Evolutionary conservation across 2,113 vertebrate species (phyloP), one percentile per base, ranked within the genome.

Genomic region (Athene noctua): DNA sequence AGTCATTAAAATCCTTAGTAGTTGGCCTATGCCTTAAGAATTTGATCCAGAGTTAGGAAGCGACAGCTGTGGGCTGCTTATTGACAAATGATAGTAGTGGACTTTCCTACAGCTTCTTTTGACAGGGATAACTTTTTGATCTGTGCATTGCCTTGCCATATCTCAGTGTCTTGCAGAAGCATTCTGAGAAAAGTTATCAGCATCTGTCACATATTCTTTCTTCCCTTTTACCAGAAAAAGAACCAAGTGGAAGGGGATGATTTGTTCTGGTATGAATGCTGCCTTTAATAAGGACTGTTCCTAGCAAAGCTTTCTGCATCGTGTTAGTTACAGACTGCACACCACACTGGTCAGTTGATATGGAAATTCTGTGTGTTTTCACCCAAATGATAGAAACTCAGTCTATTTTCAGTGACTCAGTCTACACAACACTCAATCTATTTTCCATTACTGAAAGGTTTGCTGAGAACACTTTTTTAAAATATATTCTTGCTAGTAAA

Each of bases 1-100:
- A 94, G 58, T 77, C 70, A 87, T 95, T 96, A 92, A 89, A 93
- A 85, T 65, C 83, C 62, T 52, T 75, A 70, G 47, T 44, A 72
- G 52, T 22, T 87, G 58, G n/a, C 25, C 57, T 88, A 1, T 84
- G 66, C 30, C 42, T 57, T 77, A n/a, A 85, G 49, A 94, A 22
- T 70, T 59, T 47, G 59, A 55, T 36, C 27, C 70, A 84, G 59
- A 72, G 20, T 26, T 67, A 59, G 49, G 88, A 88, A 91, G 57
- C 75, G 83, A 7, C 27, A 54, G 32, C 72, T 94, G 30, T 80
- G 65, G 36, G 71, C n/a, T 95, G 46, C 26, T 91, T 94, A 42
- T 38, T 85, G 86, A 78, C 32, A 68, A 68, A 67, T 38, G 5
- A 36, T 21, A 61, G 54, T 34, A 40, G 21, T 62, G 58, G 86